Evolutionary conservation across 53 echinoderm and acorn worm genomes (phyloP).

Genomic region (Holothuria leucospilota): DNA sequence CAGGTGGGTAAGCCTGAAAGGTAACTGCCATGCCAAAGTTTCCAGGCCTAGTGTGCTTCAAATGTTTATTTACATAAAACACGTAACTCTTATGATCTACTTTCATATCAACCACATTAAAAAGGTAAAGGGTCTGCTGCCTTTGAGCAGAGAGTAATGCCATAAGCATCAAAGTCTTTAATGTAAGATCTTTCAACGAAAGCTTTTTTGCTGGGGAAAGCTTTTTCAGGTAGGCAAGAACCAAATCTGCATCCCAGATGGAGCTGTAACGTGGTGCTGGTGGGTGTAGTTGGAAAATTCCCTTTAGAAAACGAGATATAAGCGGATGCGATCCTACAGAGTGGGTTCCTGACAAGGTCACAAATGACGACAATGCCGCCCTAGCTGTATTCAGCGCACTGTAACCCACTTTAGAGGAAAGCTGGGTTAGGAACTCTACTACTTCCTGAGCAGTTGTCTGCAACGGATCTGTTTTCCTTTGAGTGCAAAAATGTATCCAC

Average conservation of each 20-base stretch:
- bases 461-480: not conserved
- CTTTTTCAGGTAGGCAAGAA: slow-evolving; percentile 15
- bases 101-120: not conserved
- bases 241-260: slow-evolving; percentile 21
- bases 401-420: slow-evolving; percentile 10
- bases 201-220: slow-evolving; percentile 23
- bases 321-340: not conserved
- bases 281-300: slow-evolving; percentile 38
- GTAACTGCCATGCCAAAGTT: not conserved
- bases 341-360: not conserved
- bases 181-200: slow-evolving; percentile 25
- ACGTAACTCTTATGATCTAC: not conserved
- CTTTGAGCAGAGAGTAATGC: slow-evolving; percentile 30
- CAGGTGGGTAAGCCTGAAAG: not conserved
- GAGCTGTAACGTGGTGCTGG: slow-evolving; percentile 19
- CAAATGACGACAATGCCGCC: slow-evolving; percentile 4
- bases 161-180: slow-evolving; percentile 8
- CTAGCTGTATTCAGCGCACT: slow-evolving; percentile 18
- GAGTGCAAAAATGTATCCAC: slow-evolving; percentile 33
- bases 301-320: slow-evolving; percentile 19
- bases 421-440: not conserved
- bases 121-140: slow-evolving; percentile 13
- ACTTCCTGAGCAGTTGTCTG: not conserved
- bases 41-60: slow-evolving; percentile 12
- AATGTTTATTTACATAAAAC: not conserved